These are phyloP conservation scores for Eristalis pertinax DNA, from an alignment of 2,888 invertebrate genomes.

Conservation along the genomic window DNA sequence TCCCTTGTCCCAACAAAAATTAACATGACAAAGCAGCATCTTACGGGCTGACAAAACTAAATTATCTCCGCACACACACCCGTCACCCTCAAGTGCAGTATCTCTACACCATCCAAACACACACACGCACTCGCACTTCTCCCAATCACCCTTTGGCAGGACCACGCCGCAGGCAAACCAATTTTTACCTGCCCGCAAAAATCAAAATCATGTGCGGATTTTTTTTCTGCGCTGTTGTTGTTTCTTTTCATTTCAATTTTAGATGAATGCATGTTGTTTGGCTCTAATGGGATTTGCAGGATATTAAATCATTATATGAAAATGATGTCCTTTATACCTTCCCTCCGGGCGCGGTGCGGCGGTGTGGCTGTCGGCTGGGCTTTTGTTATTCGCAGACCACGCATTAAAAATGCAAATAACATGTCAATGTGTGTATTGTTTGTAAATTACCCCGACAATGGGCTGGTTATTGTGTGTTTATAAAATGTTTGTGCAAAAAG, in stretches of 20 bases:
- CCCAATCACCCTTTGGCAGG: neutral
- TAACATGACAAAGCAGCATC: neutral
- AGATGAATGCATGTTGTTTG: conserved; percentile 55
- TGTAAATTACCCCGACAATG: conserved; percentile 71
- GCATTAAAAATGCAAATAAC: conserved; percentile 70
- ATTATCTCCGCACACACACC: neutral
- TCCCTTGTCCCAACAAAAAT: neutral
- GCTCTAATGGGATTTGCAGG: conserved; percentile 60
- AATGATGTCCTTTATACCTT: conserved; percentile 44
- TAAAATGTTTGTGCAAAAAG: conserved; percentile 60
- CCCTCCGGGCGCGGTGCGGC: neutral
- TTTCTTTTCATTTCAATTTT: neutral
- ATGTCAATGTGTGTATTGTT: conserved; percentile 70
- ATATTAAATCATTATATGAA: conserved; percentile 68
- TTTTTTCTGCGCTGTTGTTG: neutral
- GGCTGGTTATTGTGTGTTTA: conserved; percentile 65
- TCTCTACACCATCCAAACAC: neutral
- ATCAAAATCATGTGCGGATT: conserved; percentile 57
- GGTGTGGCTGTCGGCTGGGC: too few relatives aligned
- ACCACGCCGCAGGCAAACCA: neutral
- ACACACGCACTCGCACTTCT: neutral
- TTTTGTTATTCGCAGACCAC: conserved; percentile 7
- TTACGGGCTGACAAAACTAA: neutral
- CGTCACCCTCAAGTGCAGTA: too few relatives aligned
- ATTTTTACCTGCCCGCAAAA: conserved; percentile 59